Evolutionary conservation across 2,113 vertebrate species (phyloP).

Genomic region (Muscicapa adusta): DNA sequence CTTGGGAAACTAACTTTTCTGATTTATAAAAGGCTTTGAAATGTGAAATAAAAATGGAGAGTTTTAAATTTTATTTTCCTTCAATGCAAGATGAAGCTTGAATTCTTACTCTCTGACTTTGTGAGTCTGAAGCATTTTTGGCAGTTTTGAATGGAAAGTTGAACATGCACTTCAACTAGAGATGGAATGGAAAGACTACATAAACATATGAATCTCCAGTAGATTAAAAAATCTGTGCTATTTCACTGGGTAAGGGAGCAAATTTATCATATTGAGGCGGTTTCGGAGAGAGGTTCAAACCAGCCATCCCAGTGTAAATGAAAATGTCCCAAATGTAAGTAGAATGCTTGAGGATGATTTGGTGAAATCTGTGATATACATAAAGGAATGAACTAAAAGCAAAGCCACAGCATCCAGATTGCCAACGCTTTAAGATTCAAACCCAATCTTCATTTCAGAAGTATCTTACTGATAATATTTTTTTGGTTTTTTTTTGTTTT

Average conservation of each 20-base stretch:
- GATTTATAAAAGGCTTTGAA: background rate
- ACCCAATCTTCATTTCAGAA: background rate
- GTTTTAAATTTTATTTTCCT: background rate
- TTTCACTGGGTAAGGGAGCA: background rate
- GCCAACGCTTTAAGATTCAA: background rate
- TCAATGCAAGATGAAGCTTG: conserved; percentile 4
- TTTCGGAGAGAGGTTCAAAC: background rate
- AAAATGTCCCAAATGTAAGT: background rate
- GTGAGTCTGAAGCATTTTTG: conserved; percentile 55
- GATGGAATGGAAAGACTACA: conserved; percentile 29
- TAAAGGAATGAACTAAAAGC: background rate
- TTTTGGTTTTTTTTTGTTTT: background rate
- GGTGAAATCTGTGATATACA: background rate
- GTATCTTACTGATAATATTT: background rate
- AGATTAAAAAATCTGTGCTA: background rate
- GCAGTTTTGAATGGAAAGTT: conserved; percentile 66
- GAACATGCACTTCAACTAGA: conserved; percentile 36
- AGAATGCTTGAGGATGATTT: background rate
- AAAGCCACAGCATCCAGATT: background rate
- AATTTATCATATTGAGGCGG: background rate
- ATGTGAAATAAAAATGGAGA: background rate
- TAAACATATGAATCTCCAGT: conserved; percentile 47
- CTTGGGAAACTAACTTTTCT: background rate
- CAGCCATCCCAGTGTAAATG: background rate
- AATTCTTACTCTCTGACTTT: conserved; percentile 53